A percentile compares a stretch with the other conserved stretches of the same genome.
Conservation (phyloP, 2,797 vertebrate genomes). For the Decapterus maruadsi region DNA sequence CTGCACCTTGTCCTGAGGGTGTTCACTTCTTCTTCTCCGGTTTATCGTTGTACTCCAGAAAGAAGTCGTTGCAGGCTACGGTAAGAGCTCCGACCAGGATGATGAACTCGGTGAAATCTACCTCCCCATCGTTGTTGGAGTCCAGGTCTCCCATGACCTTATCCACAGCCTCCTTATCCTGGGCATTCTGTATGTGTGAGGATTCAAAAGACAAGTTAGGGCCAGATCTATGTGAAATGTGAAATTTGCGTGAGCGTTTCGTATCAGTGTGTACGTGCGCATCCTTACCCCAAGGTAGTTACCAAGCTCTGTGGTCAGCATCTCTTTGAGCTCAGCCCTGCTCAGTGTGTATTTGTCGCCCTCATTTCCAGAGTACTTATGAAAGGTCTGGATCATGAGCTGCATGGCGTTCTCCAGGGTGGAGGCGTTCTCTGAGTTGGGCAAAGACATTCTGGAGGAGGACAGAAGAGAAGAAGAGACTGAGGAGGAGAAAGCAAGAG, state of each 20-base stretch:
- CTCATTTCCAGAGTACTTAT: constrained; percentile 88
- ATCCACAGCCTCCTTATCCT: constrained; percentile 88
- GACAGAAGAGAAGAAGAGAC: background rate
- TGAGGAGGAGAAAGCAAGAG: constrained; percentile 2
- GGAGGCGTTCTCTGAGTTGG: constrained; percentile 81
- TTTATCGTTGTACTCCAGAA: constrained; percentile 86
- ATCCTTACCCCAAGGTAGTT: constrained; percentile 86
- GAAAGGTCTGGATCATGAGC: constrained; percentile 89
- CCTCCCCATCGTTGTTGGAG: constrained; percentile 87
- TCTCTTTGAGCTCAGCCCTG: constrained; percentile 84
- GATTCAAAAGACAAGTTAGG: constrained; percentile 8
- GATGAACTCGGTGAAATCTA: constrained; percentile 89
- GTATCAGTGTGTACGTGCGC: background rate
- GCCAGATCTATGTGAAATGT: background rate
- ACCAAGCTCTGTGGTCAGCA: constrained; percentile 85
- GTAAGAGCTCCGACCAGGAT: constrained; percentile 88
- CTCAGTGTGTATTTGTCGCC: constrained; percentile 88
- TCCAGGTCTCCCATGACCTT: constrained; percentile 89
- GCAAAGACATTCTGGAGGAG: constrained; percentile 80
- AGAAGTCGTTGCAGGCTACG: constrained; percentile 89
- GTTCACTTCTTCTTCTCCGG: constrained; percentile 78
- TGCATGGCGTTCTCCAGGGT: constrained; percentile 89
- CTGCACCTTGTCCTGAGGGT: constrained; percentile 33
- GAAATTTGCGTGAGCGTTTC: background rate
- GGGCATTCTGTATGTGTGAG: constrained; percentile 78